These are phyloP conservation scores for Pteropus alecto DNA, from an alignment of 2,113 vertebrate genomes.

Conservation along the genomic window DNA sequence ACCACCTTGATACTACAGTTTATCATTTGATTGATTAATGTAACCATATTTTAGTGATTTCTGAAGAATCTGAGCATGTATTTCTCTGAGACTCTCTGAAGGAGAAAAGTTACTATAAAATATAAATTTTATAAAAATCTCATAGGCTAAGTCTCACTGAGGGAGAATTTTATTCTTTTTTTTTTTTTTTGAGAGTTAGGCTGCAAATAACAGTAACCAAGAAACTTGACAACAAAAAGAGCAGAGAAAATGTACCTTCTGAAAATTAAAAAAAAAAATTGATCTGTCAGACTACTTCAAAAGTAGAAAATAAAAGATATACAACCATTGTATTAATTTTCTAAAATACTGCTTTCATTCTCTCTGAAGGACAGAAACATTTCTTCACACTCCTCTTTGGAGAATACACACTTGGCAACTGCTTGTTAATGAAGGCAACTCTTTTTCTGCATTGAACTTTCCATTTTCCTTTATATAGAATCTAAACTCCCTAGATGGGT, in stretches of 20 bases:
- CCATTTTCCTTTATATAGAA: not conserved
- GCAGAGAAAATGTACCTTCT: not conserved
- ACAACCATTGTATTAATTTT: slow-evolving; percentile 39
- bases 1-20: slow-evolving; percentile 22
- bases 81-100: slow-evolving; percentile 35
- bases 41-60: slow-evolving; percentile 44
- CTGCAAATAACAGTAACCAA: slow-evolving; percentile 29
- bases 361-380: not conserved
- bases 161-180: not conserved
- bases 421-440: not conserved
- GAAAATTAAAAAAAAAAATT: slow-evolving; percentile 38
- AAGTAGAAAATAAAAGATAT: slow-evolving; percentile 31
- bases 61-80: not conserved
- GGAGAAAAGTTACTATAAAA: slow-evolving; percentile 30
- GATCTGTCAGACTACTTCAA: slow-evolving; percentile 31
- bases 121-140: slow-evolving; percentile 28
- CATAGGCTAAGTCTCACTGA: slow-evolving; percentile 3
- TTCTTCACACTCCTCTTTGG: slow-evolving; percentile 16
- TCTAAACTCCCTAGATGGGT: not conserved
- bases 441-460: not conserved
- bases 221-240: slow-evolving; percentile 37
- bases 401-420: not conserved
- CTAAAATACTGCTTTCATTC: slow-evolving; percentile 44
- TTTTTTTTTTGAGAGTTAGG: not conserved
- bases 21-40: slow-evolving; percentile 42